phyloP scores from a whole-genome alignment of 2,888 invertebrate genomes.

The Emesis russula region DNA sequence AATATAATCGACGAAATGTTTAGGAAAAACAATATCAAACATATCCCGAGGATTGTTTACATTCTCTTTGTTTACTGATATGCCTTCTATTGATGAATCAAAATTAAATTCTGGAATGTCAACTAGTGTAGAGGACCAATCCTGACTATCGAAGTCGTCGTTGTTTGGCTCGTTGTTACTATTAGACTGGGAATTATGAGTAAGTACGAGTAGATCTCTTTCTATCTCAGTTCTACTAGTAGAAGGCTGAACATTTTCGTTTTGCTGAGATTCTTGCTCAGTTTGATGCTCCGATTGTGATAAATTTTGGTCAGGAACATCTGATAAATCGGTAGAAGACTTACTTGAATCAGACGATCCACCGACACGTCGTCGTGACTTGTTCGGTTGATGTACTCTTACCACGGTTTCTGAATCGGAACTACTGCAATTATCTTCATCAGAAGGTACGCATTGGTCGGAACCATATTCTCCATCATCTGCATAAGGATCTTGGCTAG shows the following conservation, averaged over 20 bases:
- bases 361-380: conserved; percentile 41
- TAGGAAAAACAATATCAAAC: conserved; percentile 58
- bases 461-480: conserved; percentile 71
- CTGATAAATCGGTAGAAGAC: conserved; percentile 54
- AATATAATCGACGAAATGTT: conserved; percentile 62
- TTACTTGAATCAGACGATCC: conserved; percentile 63
- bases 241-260: conserved; percentile 47
- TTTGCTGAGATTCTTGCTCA: conserved; percentile 28
- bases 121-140: conserved; percentile 58
- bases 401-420: conserved; percentile 46
- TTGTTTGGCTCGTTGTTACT: conserved; percentile 50
- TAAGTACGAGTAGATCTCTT: no score
- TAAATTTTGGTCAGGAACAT: conserved; percentile 51
- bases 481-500: no score
- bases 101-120: conserved; percentile 67
- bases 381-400: conserved; percentile 24
- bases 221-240: conserved; percentile 42
- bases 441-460: conserved; percentile 50
- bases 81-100: conserved; percentile 58
- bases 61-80: conserved; percentile 54
- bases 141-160: conserved; percentile 48
- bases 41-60: conserved; percentile 51
- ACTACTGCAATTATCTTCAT: conserved; percentile 53
- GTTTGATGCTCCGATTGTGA: conserved; percentile 50
- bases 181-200: conserved; percentile 45